A percentile compares a stretch with the other conserved stretches of the same genome.
phyloP scores from a whole-genome alignment of 2,797 vertebrate species.

The Gymnocypris eckloni region DNA sequence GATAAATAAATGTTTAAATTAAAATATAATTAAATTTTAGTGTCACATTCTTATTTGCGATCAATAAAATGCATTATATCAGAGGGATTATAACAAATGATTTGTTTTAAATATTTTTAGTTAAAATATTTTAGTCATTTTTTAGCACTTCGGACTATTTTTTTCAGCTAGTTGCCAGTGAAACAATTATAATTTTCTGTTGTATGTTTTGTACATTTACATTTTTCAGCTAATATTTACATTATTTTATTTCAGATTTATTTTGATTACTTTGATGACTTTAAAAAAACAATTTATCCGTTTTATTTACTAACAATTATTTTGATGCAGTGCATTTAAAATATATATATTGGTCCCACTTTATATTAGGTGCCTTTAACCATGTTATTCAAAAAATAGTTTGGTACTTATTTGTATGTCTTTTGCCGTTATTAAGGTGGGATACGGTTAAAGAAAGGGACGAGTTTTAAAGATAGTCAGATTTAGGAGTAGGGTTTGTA shows the following conservation, averaged over 20 bases:
- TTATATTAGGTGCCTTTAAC: neutral
- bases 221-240: neutral
- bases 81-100: neutral
- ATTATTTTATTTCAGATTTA: neutral
- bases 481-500: neutral
- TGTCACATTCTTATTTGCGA: neutral
- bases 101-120: neutral
- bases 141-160: neutral
- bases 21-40: neutral
- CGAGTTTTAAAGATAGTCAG: neutral
- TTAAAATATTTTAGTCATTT: neutral
- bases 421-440: neutral
- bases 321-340: neutral
- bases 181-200: neutral
- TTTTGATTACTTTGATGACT: neutral
- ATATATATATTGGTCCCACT: neutral
- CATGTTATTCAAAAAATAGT: neutral
- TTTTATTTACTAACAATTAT: neutral
- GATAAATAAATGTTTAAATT: too few species aligned
- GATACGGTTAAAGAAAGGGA: neutral
- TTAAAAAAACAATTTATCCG: neutral
- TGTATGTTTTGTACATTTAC: neutral
- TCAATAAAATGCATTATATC: neutral
- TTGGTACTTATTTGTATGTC: too few species aligned
- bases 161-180: neutral